phyloP scores from a whole-genome alignment of 92 coral and sea anemone species.

The Chrysogorgia sp. region DNA sequence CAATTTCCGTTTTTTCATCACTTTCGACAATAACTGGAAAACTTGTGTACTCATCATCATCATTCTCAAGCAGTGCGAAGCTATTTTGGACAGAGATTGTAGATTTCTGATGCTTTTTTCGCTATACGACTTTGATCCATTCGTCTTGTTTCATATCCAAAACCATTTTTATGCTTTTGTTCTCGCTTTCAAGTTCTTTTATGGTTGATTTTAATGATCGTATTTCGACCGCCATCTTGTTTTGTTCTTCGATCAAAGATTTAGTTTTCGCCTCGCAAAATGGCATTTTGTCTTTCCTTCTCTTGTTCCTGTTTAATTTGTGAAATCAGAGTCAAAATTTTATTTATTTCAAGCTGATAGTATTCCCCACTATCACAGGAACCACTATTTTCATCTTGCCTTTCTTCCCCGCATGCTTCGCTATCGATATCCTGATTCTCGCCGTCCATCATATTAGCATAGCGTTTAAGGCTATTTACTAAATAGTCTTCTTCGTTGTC shows the following conservation, averaged over 20 bases:
- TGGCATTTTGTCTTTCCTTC: constrained; percentile 16
- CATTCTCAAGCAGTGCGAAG: constrained; percentile 4
- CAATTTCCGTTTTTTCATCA: constrained; percentile 7
- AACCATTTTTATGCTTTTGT: too few relatives aligned
- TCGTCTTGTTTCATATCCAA: too few relatives aligned
- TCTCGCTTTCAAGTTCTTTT: too few relatives aligned
- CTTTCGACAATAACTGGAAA: constrained; percentile 16
- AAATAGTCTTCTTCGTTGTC: too few relatives aligned
- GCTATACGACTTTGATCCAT: too few relatives aligned
- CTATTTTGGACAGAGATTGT: constrained; percentile 9
- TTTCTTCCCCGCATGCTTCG: not conserved
- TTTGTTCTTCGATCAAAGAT: constrained; percentile 9
- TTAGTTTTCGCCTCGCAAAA: not conserved
- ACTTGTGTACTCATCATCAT: not conserved
- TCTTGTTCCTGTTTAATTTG: constrained; percentile 9
- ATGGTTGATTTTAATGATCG: not conserved
- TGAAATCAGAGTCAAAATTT: not conserved
- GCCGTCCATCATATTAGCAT: not conserved
- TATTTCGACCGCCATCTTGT: constrained; percentile 29
- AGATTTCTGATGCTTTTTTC: not conserved
- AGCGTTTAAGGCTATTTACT: not conserved
- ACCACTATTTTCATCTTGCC: not conserved
- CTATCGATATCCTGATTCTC: not conserved
- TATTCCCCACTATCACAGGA: not conserved
- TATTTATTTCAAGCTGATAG: not conserved